Percentiles rank a stretch among this genome's conserved stretches.
Evolutionary conservation across 2,113 vertebrate genomes (phyloP).

Genomic region (Porphyrio hochstetteri): DNA sequence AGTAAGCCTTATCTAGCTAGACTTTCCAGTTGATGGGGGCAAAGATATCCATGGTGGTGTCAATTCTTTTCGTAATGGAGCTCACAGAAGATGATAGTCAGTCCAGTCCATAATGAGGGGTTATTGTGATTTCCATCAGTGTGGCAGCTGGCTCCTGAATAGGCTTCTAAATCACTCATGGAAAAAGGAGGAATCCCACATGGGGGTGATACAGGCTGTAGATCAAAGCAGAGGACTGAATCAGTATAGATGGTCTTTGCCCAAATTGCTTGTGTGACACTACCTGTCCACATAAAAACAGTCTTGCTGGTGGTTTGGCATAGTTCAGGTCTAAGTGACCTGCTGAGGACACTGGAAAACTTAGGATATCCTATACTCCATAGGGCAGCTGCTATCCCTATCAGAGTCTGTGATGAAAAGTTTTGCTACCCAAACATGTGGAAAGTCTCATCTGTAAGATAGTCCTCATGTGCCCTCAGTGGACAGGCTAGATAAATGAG

Average conservation of each 20-base stretch:
- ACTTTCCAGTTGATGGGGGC: not conserved
- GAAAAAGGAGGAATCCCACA: not conserved
- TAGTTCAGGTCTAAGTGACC: not conserved
- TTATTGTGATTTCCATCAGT: not conserved
- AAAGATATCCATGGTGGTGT: not conserved
- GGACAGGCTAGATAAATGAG: not conserved
- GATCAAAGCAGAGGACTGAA: not conserved
- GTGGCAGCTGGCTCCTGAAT: not conserved
- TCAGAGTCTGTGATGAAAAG: not conserved
- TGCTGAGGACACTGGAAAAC: not conserved
- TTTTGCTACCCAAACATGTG: not conserved
- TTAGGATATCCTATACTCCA: not conserved
- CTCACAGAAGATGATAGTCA: not conserved
- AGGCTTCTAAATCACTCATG: not conserved
- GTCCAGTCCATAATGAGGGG: not conserved
- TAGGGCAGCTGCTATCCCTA: not conserved
- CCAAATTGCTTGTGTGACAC: not conserved
- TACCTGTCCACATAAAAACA: not conserved
- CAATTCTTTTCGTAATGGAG: not conserved
- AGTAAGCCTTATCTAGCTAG: not conserved
- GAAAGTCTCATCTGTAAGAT: not conserved
- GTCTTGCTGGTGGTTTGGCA: not conserved
- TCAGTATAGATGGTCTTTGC: not conserved
- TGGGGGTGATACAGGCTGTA: not conserved
- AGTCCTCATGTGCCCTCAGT: not conserved